Base-by-base conservation (phyloP, 2,888 invertebrate species). In the Quadroppia sp. region DNA sequence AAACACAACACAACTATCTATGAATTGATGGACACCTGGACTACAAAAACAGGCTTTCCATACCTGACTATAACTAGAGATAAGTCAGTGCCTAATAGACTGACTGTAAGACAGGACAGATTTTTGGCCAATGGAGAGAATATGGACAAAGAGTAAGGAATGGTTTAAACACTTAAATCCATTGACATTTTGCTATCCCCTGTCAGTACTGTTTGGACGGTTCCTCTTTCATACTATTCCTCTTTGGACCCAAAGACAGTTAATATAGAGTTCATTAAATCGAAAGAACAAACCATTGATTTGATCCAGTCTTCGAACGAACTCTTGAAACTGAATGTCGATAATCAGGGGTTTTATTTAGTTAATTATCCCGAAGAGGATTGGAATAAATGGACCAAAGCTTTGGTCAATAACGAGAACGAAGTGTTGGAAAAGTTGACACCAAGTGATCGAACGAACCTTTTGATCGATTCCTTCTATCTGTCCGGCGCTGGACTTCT, bases 381-480 rank as follows among this genome's bases (percentile, higher is more conserved):
- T 80, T 84, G 84, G 84, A 74, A 78, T 4, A 75, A 79, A 75
- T 78, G 84, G 6, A 80, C 81, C 1, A 78, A 80, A 25, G 71
- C 74, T 3, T 40, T 74, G 28, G 25, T 53, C 15, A n/a, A 73
- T 23, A 74, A 74, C 23, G 20, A 53, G 17, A n/a, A 13, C 15
- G 23, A 42, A 11, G 25, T 64, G 4, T 7, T 45, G 1, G 25
- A 45, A 2, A 42, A 40, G 9, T 17, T 73, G 0, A 53, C 74
- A 2, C 25, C 45, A 0, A 87, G 89, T 32, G 93, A 94, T 80
- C 85, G 94, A 73, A 94, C 92, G 0, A 94, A 95, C 81, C 84
- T 97, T 42, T 85, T 97, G 9, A 93, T 95, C 79, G 96, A 97
- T 81, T 88, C 90, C 0, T 82, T 84, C 77, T 82, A 82, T 75